Base-by-base conservation (phyloP, 2,888 invertebrate species). In the Pristionchus entomophagus region DNA sequence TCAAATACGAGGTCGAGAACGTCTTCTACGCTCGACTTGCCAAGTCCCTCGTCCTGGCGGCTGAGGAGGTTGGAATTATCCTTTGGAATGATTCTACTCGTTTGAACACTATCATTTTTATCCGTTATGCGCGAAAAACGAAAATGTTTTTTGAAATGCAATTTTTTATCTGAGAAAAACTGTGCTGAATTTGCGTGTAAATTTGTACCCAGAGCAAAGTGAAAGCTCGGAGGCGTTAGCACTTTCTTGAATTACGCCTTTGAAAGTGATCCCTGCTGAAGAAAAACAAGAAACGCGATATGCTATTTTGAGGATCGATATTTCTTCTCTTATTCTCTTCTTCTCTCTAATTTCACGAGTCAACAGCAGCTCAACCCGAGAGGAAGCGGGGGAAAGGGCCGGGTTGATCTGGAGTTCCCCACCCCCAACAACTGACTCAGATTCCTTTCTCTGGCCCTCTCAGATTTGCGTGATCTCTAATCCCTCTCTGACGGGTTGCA, bases 1-100 rank as follows among this genome's bases (percentile, higher is more conserved):
- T 93, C 56, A 93, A 93, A 83, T 89, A 93, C 87, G 93, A 93
- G 80, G 91, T 78, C 6, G 93, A 93, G 87, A 91, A 93, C 78
- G 90, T 92, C 8, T 92, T 91, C 89, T 91, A 90, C 85, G 92
- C 93, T 0, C 88, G 93, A n/a, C 86, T 93, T n/a, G 93, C 93
- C 80, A 93, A 93, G 82, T 93, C 92, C 0, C 49, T 93, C 87
- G 93, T 93, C 65, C 88, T 93, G 22, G 91, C 91, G 45, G 88
- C 91, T 53, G 93, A 93, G 88, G 93, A 93, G 90, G 92, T 92
- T n/a, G 22, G 22, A 8, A 8, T 49, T 49, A 12, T 49, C 17
- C 10, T 49, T 17, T 12, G 17, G 10, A 12, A 12, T 49, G 10
- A 12, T 49, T 17, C 49, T 49, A 49, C 8, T 49, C 17, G 10